These are phyloP conservation scores for Sepiola atlantica DNA, from an alignment of 2,888 invertebrate genomes.

Conservation along the genomic window DNA sequence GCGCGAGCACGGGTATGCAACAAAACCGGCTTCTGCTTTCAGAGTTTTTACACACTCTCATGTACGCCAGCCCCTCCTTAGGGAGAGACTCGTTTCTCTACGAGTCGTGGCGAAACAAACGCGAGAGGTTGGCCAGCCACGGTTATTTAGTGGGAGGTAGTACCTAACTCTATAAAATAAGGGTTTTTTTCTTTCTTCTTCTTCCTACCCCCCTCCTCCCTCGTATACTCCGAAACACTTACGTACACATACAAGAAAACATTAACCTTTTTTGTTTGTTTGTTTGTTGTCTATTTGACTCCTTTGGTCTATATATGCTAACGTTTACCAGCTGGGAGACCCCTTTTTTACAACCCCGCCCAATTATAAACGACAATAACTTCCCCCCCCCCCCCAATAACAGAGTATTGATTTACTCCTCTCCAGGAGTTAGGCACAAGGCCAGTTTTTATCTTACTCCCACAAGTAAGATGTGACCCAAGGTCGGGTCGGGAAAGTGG, in stretches of 20 bases:
- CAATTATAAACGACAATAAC: background rate
- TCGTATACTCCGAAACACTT: too few relatives aligned
- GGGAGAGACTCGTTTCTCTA: background rate
- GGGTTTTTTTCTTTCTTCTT: background rate
- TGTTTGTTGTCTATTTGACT: background rate
- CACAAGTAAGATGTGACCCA: too few relatives aligned
- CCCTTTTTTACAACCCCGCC: background rate
- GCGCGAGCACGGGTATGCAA: background rate
- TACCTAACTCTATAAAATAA: background rate
- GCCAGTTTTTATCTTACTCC: too few relatives aligned
- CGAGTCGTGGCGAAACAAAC: background rate
- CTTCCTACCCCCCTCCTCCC: background rate
- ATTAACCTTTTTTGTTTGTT: background rate
- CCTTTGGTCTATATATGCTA: background rate
- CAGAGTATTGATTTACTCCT: too few relatives aligned
- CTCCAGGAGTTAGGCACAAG: too few relatives aligned
- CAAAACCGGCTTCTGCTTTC: background rate
- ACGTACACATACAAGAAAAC: too few relatives aligned
- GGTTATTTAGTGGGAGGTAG: background rate
- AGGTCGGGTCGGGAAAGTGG: too few relatives aligned
- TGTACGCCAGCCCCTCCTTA: background rate
- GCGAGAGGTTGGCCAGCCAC: background rate
- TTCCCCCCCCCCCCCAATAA: too few relatives aligned
- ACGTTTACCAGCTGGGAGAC: background rate
- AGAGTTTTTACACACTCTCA: background rate